A percentile compares a stretch with the other conserved stretches of the same genome.
These are phyloP conservation scores for Drosophila setosimentum DNA, from an alignment of 2,888 invertebrate genomes.

Conservation along the genomic window DNA sequence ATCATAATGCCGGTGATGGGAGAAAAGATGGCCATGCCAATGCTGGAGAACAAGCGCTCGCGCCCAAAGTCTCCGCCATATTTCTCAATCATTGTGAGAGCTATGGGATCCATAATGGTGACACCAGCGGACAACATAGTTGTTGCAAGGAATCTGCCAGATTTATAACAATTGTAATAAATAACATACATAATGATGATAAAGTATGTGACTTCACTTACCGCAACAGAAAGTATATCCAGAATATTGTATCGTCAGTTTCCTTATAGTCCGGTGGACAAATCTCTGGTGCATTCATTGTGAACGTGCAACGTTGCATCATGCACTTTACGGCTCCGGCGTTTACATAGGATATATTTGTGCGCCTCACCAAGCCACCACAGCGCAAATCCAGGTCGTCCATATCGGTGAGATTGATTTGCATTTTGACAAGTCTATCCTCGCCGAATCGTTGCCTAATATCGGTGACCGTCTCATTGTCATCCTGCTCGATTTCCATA, in stretches of 20 bases:
- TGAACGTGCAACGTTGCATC: conserved; percentile 91
- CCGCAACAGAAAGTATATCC: conserved; percentile 91
- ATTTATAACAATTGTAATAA: not conserved
- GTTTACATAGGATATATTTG: conserved; percentile 89
- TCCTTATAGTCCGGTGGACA: conserved; percentile 93
- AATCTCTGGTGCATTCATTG: conserved; percentile 90
- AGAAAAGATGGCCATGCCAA: conserved; percentile 93
- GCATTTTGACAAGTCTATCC: conserved; percentile 88
- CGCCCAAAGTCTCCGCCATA: conserved; percentile 93
- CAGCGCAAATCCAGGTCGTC: conserved; percentile 91
- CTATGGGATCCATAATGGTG: conserved; percentile 95
- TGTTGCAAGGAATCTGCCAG: conserved; percentile 89
- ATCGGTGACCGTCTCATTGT: conserved; percentile 91
- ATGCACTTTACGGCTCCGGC: conserved; percentile 90
- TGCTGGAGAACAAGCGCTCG: conserved; percentile 92
- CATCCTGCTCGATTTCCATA: conserved; percentile 91
- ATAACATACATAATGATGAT: not conserved
- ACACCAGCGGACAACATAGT: conserved; percentile 94
- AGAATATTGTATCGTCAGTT: conserved; percentile 91
- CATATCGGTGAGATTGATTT: conserved; percentile 90
- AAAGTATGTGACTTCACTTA: conserved; percentile 43
- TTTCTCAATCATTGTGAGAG: conserved; percentile 93
- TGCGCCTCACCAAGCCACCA: conserved; percentile 89
- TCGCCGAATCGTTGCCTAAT: conserved; percentile 90
- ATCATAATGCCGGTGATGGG: conserved; percentile 92